Base-by-base conservation (phyloP, 1,140 invertebrate species). In the Harpegnathos saltator region DNA sequence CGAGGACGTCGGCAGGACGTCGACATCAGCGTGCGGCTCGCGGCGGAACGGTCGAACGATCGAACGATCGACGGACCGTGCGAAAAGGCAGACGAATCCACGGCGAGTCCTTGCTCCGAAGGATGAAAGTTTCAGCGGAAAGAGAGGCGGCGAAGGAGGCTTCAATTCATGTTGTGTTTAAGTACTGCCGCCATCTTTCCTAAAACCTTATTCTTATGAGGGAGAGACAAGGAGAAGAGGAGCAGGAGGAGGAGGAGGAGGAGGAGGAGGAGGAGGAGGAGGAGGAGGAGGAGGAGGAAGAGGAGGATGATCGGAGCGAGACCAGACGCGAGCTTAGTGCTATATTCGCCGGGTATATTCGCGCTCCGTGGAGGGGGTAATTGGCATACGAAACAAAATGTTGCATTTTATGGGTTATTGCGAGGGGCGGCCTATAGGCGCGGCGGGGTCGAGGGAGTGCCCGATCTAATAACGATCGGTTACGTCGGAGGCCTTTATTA, bases 391-490 rank as follows among this genome's bases (percentile, higher is more conserved):
- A 92, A 92, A 90, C 91, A 92, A 91, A 94, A 92, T 91, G 91
- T 91, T 91, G 88, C 91, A 91, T 91, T 94, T 94, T 94, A 94
- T 93, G 92, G 93, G 90, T 93, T 93, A 93, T 94, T 92, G 92
- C 91, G 91, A 94, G 88, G 90, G 90, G 84, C 83, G 86, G 84
- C 38, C 3, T 44, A 74, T 59, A 88, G 77, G 82, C 80, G 85
- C 71, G 86, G 77, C 72, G 84, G 83, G 82, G 81, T 84, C 81
- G 88, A 89, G 90, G 93, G 92, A 92, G 93, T 93, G 92, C 91
- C 92, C 92, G 91, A 94, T 94, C 92, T 92, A 94, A 94, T 94
- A 94, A 94, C 92, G 93, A 93, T 94, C 91, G 92, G 89, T 90
- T 91, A 91, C 73, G 89, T 89, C 89, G 83, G 90, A 94, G 89